Evolutionary conservation across 2,888 invertebrate species (phyloP).

Genomic region (Eristalinus aeneus): DNA sequence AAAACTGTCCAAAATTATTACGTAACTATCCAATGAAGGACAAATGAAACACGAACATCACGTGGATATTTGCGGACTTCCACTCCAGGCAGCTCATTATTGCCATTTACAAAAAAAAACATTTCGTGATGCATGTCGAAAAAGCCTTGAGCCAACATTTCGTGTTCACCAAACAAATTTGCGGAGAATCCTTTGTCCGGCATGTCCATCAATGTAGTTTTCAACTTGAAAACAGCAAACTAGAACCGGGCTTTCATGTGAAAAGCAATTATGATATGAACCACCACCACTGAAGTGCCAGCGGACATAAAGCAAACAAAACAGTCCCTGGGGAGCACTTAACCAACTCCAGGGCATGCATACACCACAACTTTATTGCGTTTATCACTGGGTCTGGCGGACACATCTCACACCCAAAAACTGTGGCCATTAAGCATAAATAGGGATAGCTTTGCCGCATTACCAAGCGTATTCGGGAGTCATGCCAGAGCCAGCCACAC

Average conservation of each 20-base stretch:
- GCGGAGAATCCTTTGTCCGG: background rate
- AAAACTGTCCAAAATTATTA: background rate
- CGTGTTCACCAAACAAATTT: background rate
- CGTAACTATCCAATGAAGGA: background rate
- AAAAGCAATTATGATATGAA: background rate
- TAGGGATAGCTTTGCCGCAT: conserved; percentile 17
- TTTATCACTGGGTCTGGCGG: background rate
- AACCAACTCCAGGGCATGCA: background rate
- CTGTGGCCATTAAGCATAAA: background rate
- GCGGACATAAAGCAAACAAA: background rate
- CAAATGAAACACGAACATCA: background rate
- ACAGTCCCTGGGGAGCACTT: background rate
- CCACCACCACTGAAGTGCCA: background rate
- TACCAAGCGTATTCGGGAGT: conserved; percentile 13
- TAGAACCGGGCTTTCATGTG: background rate
- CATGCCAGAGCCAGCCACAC: conserved; percentile 28
- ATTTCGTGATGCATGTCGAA: background rate
- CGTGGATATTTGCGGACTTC: background rate
- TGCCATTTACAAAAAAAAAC: background rate
- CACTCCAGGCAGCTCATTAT: background rate
- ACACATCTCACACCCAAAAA: background rate
- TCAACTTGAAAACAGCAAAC: background rate
- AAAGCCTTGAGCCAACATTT: background rate
- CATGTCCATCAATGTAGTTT: background rate
- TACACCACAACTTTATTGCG: background rate